These are phyloP conservation scores for Ostrea edulis DNA, from an alignment of 1,140 invertebrate species.

Conservation along the genomic window DNA sequence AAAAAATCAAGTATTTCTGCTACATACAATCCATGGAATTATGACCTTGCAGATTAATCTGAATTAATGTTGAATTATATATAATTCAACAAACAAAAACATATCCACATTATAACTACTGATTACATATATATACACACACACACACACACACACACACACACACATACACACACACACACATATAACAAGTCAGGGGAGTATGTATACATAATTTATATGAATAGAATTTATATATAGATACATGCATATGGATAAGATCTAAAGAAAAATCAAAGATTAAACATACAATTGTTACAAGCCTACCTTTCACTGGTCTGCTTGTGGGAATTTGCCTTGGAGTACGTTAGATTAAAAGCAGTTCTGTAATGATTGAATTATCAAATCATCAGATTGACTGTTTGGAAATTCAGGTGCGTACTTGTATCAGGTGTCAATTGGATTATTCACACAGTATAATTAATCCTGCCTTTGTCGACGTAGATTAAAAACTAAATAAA, in stretches of 20 bases:
- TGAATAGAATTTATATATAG: too few relatives aligned
- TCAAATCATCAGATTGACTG: background rate
- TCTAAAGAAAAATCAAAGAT: background rate
- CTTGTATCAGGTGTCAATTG: background rate
- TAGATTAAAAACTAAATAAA: conserved; percentile 34
- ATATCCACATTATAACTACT: too few relatives aligned
- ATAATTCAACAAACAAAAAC: too few relatives aligned
- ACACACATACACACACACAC: too few relatives aligned
- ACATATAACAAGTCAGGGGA: too few relatives aligned
- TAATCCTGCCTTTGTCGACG: background rate
- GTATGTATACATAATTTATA: too few relatives aligned
- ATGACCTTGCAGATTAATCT: too few relatives aligned
- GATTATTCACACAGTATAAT: background rate
- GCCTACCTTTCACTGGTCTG: background rate
- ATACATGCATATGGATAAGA: background rate
- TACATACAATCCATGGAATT: too few relatives aligned
- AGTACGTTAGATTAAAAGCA: background rate
- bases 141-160: too few relatives aligned
- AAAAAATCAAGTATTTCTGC: too few relatives aligned
- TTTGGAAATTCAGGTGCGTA: conserved; percentile 4
- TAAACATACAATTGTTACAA: background rate
- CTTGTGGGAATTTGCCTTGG: background rate
- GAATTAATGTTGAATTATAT: too few relatives aligned
- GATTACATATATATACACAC: too few relatives aligned
- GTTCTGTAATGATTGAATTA: conserved; percentile 15